These are phyloP conservation scores for Xerus rutilus DNA, from an alignment of 2,797 vertebrate species.

Conservation along the genomic window DNA sequence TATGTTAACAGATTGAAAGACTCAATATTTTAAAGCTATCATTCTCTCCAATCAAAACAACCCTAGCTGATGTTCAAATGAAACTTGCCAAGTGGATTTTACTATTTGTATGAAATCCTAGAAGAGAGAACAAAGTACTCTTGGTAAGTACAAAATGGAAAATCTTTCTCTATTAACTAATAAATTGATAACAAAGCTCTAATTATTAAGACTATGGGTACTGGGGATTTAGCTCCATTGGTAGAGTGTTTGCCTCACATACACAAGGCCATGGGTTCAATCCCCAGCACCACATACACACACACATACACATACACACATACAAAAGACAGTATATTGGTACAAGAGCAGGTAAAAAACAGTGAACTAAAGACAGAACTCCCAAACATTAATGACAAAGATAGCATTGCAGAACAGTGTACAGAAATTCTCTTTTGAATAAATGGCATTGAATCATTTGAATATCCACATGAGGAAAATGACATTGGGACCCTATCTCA, in stretches of 20 bases:
- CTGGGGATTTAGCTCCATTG: no score
- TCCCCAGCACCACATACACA: no score
- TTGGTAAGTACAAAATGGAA: background rate
- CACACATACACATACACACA: no score
- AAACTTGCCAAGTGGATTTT: background rate
- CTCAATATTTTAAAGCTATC: background rate
- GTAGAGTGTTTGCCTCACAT: no score
- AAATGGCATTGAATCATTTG: background rate
- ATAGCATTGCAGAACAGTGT: background rate
- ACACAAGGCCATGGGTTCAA: no score
- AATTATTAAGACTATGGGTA: background rate
- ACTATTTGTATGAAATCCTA: background rate
- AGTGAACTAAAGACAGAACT: background rate
- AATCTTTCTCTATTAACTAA: background rate
- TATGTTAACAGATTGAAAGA: background rate
- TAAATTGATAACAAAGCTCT: background rate
- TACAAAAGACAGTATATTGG: background rate
- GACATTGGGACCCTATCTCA: no score
- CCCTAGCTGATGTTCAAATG: background rate
- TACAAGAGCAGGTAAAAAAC: background rate
- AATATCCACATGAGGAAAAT: no score
- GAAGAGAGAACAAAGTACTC: background rate
- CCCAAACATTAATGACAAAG: background rate
- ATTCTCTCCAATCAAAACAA: background rate
- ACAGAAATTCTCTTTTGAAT: background rate